Base-by-base conservation (phyloP, 2,888 invertebrate genomes). In the Tenthredo amoena region DNA sequence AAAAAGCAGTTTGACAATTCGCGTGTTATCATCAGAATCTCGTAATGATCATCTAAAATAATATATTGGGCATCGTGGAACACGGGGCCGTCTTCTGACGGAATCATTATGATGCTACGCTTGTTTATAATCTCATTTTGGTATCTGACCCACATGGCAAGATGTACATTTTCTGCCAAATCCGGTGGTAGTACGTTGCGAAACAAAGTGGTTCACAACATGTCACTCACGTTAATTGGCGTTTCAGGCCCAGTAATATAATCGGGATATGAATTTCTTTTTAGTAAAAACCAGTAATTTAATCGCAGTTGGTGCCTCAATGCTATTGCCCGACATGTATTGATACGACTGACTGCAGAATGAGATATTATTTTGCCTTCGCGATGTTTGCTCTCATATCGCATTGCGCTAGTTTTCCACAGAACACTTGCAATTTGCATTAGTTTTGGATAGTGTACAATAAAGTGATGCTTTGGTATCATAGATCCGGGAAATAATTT, bases 1-100 rank as follows among this genome's bases (percentile, higher is more conserved):
- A 86, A 85, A 83, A n/a, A 47, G 15, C 76, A 85, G 83, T 86
- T 83, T 18, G 77, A 34, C 18, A 87, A 82, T 40, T 83, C 47
- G 85, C 72, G 58, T 9, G 85, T 40, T 58, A 86, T 71, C 1
- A 82, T 18, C 40, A 37, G 37, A 55, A 85, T 74, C 26, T 40
- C 55, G 12, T 47, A 26, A 34, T 86, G 31, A 15, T 86, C 55
- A 31, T 74, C 31, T 10, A 74, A 58, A 79, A 84, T 85, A 18
- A 85, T 85, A 34, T 10, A 3, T 12, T 68, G 15, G 31, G 85
- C 76, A 43, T 86, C 43, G 43, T 86, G 82, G 71, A 87, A 87
- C 71, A 40, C 58, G 26, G 86, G 84, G 0, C 85, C 84, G 50
- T 84, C 62, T 74, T 84, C 86, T 47, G 84, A 37, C 34, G 77